Conservation (phyloP, 2,888 invertebrate species). For the Andrena fulva region DNA sequence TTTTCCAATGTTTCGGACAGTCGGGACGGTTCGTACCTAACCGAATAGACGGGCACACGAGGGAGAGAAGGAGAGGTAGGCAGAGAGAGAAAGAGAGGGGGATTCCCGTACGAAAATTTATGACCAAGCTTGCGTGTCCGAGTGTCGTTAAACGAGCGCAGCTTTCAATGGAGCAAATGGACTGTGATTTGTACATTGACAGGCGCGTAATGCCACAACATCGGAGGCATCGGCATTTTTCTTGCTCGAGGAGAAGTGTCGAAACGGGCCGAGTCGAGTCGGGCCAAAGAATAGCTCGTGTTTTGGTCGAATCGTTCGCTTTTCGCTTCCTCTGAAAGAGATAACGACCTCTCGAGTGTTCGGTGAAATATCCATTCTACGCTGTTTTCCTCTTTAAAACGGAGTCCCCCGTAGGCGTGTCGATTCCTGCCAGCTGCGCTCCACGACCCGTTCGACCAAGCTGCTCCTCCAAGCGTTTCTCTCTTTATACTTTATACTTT, state of each 20-base stretch:
- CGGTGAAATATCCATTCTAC: slow-evolving; percentile 59
- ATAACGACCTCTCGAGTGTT: slow-evolving; percentile 76
- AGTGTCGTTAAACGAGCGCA: slow-evolving; percentile 81
- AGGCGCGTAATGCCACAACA: slow-evolving; percentile 76
- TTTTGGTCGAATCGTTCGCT: slow-evolving; percentile 76
- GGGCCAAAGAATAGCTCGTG: slow-evolving; percentile 76
- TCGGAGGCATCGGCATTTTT: slow-evolving; percentile 69
- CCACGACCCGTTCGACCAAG: slow-evolving; percentile 41
- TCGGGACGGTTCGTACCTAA: not conserved
- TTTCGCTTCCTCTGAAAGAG: slow-evolving; percentile 61
- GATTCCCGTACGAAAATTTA: slow-evolving; percentile 75
- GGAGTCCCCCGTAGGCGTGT: slow-evolving; percentile 66
- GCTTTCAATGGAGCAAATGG: slow-evolving; percentile 82
- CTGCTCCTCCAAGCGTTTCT: slow-evolving; percentile 49
- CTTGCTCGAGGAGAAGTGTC: slow-evolving; percentile 26
- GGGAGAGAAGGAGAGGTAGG: not conserved
- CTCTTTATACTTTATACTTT: not conserved
- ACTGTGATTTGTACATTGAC: slow-evolving; percentile 83
- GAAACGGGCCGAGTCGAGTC: slow-evolving; percentile 35
- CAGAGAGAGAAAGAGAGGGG: slow-evolving; percentile 18
- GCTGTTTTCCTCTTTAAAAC: slow-evolving; percentile 50
- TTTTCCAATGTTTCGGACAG: slow-evolving; percentile 7
- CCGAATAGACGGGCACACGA: not conserved
- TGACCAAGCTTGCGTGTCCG: slow-evolving; percentile 73
- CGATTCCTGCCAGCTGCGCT: slow-evolving; percentile 66